Evolutionary conservation across 2,888 invertebrate species (phyloP), one percentile per base, ranked within the genome.

Genomic region (Tenthredo distinguenda): DNA sequence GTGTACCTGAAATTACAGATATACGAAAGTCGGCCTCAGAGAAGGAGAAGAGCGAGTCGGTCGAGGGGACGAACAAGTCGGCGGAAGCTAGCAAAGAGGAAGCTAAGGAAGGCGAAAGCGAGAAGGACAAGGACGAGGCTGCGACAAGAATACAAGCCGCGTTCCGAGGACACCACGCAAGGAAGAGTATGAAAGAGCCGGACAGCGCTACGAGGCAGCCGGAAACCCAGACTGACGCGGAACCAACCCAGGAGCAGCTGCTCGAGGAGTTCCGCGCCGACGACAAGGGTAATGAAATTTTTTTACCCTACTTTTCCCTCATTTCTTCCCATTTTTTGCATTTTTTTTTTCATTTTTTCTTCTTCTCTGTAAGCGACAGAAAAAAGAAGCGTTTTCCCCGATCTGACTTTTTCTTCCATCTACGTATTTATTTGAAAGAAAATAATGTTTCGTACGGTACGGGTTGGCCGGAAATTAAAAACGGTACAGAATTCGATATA

Each of bases 111-210:
- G 86, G 87, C 21, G 88, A 89, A 55, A 89, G 76, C 86, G 87
- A 84, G 86, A 88, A 85, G 87, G 91, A 91, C 74, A 88, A 89
- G 85, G 91, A 95, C 87, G 94, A 96, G 88, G 98, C 98, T 88
- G 98, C 98, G 87, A 96, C 96, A 82, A 98, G 97, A 95, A 98
- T 98, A 94, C 98, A 98, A 93, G 98, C 98, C 91, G 97, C 95
- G 89, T 98, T 97, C 94, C 95, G 98, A 90, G 97, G 97, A 85
- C 97, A 98, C 93, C 95, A 96, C 95, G 96, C 96, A 88, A 96
- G 97, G 91, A 96, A 96, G 94, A 96, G 95, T 87, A 96, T 97
- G 95, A 96, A 96, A 95, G 93, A 87, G 94, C 94, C 93, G 87
- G 92, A 90, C 84, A 87, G 88, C 77, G 88, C 91, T 87, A 87